Evolutionary conservation across 2,888 invertebrate genomes (phyloP).

Genomic region (Andrena camellia): DNA sequence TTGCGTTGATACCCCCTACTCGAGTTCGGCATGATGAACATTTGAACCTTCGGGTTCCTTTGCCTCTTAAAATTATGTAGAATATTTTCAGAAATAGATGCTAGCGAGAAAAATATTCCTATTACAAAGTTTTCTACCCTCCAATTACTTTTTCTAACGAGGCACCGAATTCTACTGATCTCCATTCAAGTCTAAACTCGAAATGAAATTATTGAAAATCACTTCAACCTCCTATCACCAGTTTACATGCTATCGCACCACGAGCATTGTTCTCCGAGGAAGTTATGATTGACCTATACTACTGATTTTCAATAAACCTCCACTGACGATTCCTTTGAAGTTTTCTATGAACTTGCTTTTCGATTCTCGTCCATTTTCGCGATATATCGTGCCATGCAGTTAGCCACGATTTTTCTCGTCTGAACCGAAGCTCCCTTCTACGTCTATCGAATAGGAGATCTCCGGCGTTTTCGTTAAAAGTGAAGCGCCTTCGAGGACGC

Average conservation of each 20-base stretch:
- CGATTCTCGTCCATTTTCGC: neutral
- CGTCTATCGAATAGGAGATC: constrained; percentile 45
- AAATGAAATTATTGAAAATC: too few relatives aligned
- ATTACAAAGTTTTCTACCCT: too few relatives aligned
- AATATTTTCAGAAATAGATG: neutral
- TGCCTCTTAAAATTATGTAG: neutral
- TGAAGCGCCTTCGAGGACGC: constrained; percentile 54
- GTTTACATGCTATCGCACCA: neutral
- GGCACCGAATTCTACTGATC: too few relatives aligned
- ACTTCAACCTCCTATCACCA: too few relatives aligned
- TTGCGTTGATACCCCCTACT: constrained; percentile 37
- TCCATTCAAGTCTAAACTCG: too few relatives aligned
- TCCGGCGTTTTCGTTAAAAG: constrained; percentile 42
- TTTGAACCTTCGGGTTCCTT: neutral
- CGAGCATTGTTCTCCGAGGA: neutral
- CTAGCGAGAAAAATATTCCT: neutral
- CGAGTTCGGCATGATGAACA: constrained; percentile 14
- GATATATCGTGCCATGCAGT: neutral
- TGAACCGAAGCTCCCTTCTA: constrained; percentile 6
- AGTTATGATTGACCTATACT: neutral
- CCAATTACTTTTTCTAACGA: too few relatives aligned
- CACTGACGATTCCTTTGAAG: neutral
- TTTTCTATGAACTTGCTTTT: neutral
- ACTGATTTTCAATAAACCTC: neutral
- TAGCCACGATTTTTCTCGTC: constrained; percentile 1